These are phyloP conservation scores for Mellilla xanthometata DNA, from an alignment of 2,888 invertebrate genomes.

Conservation along the genomic window DNA sequence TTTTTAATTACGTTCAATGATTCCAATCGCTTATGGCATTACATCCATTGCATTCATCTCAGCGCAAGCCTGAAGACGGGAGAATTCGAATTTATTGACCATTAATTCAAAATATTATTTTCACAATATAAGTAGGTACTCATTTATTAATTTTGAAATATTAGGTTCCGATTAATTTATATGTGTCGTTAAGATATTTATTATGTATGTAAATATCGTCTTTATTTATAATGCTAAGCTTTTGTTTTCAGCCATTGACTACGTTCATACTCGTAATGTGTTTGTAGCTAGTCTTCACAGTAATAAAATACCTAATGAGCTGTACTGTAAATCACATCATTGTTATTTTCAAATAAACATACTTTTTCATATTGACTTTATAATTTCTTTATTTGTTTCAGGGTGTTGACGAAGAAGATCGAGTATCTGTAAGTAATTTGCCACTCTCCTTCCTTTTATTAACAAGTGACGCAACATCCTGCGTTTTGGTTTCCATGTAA, in stretches of 20 bases:
- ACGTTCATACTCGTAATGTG: too few relatives aligned
- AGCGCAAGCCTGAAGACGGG: slow-evolving; percentile 81
- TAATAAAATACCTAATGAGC: too few relatives aligned
- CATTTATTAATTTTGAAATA: slow-evolving; percentile 84
- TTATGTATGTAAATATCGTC: slow-evolving; percentile 81
- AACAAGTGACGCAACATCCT: too few relatives aligned
- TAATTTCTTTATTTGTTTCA: slow-evolving; percentile 77
- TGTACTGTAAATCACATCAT: too few relatives aligned
- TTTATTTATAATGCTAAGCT: slow-evolving; percentile 77
- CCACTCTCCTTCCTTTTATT: not conserved
- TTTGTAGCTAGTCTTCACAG: too few relatives aligned
- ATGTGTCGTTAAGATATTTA: slow-evolving; percentile 83
- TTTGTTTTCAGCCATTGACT: slow-evolving; percentile 62
- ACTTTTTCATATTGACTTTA: not conserved
- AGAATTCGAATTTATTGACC: slow-evolving; percentile 83
- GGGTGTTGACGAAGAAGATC: slow-evolving; percentile 89
- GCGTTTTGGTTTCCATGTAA: too few relatives aligned
- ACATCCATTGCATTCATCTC: slow-evolving; percentile 48
- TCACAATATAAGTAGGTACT: slow-evolving; percentile 83
- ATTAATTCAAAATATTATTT: slow-evolving; percentile 83
- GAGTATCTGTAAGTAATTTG: slow-evolving; percentile 86
- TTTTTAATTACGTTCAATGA: slow-evolving; percentile 43
- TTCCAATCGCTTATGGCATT: slow-evolving; percentile 42
- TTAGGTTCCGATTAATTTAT: slow-evolving; percentile 83
- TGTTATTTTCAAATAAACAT: too few relatives aligned